These are phyloP conservation scores for Rhopalosiphum padi DNA, from an alignment of 1,140 invertebrate genomes.

Conservation along the genomic window DNA sequence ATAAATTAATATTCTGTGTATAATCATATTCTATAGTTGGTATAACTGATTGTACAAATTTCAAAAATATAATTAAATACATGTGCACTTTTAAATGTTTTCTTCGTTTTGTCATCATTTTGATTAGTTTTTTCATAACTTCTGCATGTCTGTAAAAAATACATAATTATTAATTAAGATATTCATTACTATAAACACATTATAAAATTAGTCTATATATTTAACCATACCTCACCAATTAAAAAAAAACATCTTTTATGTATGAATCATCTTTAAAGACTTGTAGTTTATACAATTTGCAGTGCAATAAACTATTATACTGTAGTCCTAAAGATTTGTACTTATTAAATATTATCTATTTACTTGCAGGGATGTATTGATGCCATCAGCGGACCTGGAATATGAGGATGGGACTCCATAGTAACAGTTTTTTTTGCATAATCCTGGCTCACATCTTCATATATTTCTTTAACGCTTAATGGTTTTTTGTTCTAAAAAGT, in stretches of 20 bases:
- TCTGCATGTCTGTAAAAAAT: constrained; percentile 86
- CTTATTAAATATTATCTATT: constrained; percentile 41
- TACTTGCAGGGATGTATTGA: constrained; percentile 96
- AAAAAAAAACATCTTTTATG: background rate
- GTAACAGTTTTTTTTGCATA: constrained; percentile 99
- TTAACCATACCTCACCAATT: background rate
- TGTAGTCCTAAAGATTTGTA: background rate
- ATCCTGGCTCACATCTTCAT: constrained; percentile 98
- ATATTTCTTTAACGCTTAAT: constrained; percentile 94
- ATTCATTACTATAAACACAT: background rate
- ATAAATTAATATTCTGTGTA: constrained; percentile 78
- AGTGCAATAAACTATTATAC: background rate
- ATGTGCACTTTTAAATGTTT: constrained; percentile 95
- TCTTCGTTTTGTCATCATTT: constrained; percentile 95
- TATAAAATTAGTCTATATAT: background rate
- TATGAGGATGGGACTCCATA: constrained; percentile 96
- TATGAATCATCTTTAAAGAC: background rate
- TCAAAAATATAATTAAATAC: constrained; percentile 99
- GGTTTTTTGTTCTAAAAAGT: constrained; percentile 81
- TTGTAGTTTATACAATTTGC: background rate
- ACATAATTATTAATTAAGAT: constrained; percentile 41
- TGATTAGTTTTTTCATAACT: constrained; percentile 99
- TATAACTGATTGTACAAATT: constrained; percentile 99
- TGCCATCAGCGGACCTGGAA: constrained; percentile 89
- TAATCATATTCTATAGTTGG: constrained; percentile 99